Conservation (phyloP, 1,140 invertebrate genomes). For the Nymphalis io region DNA sequence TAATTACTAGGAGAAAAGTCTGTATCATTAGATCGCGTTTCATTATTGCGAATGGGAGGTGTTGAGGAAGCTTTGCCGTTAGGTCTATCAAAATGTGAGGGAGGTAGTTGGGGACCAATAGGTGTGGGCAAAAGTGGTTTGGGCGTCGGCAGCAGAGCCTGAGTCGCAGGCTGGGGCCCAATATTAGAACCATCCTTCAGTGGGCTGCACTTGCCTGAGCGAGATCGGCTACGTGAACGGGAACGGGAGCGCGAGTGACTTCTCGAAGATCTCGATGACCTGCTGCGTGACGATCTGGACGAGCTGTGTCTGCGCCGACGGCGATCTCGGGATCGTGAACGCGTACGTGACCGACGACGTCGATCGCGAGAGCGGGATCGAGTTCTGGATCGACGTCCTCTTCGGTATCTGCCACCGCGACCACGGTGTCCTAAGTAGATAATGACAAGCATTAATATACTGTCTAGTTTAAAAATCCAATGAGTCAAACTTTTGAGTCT, state of each 20-base stretch:
- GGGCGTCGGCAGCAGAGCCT: slow-evolving; percentile 70
- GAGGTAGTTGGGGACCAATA: slow-evolving; percentile 62
- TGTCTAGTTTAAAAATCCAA: not conserved
- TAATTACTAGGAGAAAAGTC: slow-evolving; percentile 40
- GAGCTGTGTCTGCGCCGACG: slow-evolving; percentile 74
- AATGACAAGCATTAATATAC: not conserved
- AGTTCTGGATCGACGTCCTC: slow-evolving; percentile 68
- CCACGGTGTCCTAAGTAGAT: slow-evolving; percentile 66
- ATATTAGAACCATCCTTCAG: slow-evolving; percentile 61
- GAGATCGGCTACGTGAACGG: slow-evolving; percentile 74
- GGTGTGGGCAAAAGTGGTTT: slow-evolving; percentile 69
- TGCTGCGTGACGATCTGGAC: slow-evolving; percentile 65
- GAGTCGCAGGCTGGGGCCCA: slow-evolving; percentile 58
- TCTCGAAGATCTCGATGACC: slow-evolving; percentile 71
- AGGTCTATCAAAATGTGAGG: slow-evolving; percentile 40
- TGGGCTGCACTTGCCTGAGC: slow-evolving; percentile 81
- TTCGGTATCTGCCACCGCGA: slow-evolving; percentile 71
- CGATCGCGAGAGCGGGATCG: slow-evolving; percentile 65
- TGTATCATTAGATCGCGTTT: slow-evolving; percentile 36
- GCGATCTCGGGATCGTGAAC: slow-evolving; percentile 66
- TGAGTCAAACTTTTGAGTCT: not conserved
- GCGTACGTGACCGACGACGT: slow-evolving; percentile 59
- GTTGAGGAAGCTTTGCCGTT: slow-evolving; percentile 47
- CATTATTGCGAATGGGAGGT: slow-evolving; percentile 46
- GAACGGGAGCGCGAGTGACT: slow-evolving; percentile 71